Conservation (phyloP, 1,140 invertebrate genomes). For the Drosophila ficusphila region DNA sequence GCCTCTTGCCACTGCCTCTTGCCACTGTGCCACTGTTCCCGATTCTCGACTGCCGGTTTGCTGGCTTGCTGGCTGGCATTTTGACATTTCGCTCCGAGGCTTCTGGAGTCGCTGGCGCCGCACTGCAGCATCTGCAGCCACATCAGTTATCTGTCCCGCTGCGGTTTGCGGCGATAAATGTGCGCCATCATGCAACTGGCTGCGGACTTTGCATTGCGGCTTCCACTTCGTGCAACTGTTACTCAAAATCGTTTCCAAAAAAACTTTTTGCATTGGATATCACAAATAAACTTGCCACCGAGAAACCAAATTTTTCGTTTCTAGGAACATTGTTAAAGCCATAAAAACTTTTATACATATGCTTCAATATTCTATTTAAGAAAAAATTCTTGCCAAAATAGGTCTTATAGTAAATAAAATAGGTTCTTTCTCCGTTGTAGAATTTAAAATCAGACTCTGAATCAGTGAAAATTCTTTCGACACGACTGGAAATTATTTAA, state of each 20-base stretch:
- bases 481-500: too few species aligned
- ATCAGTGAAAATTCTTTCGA: too few species aligned
- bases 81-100: constrained; percentile 59
- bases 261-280: background rate
- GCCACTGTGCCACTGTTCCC: too few species aligned
- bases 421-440: too few species aligned
- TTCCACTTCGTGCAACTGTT: constrained; percentile 5
- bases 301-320: too few species aligned
- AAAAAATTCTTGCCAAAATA: too few species aligned
- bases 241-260: background rate
- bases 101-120: constrained; percentile 51
- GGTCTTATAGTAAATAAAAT: too few species aligned
- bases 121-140: constrained; percentile 35
- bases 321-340: too few species aligned
- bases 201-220: constrained; percentile 37
- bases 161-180: constrained; percentile 50
- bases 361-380: too few species aligned
- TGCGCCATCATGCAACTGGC: constrained; percentile 35
- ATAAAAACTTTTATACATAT: too few species aligned
- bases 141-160: constrained; percentile 37
- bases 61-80: constrained; percentile 52
- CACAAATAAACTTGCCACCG: background rate
- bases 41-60: too few species aligned
- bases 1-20: constrained; percentile 2
- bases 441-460: too few species aligned